A percentile compares a stretch with the other conserved stretches of the same genome.
These are phyloP conservation scores for Larimichthys crocea DNA, from an alignment of 2,113 vertebrate species.

Conservation along the genomic window DNA sequence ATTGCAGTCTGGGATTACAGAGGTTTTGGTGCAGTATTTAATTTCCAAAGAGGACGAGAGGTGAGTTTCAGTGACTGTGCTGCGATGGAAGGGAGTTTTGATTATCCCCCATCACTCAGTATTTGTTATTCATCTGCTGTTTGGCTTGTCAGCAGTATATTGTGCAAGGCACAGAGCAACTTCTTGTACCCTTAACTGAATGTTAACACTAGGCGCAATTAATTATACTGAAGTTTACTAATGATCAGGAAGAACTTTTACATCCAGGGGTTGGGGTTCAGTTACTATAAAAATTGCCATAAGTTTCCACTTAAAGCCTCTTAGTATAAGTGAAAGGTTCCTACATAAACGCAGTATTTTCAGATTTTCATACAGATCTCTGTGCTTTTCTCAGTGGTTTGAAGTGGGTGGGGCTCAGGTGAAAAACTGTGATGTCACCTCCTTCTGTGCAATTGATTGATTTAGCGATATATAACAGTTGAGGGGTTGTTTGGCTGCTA, in stretches of 20 bases:
- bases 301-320: too few species aligned
- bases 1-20: slow-evolving; percentile 42
- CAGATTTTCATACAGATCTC: too few species aligned
- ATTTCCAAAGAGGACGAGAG: slow-evolving; percentile 40
- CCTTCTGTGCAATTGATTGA: not conserved
- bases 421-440: not conserved
- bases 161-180: slow-evolving; percentile 7
- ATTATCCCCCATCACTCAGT: slow-evolving; percentile 33
- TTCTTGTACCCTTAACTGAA: slow-evolving; percentile 26
- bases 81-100: slow-evolving; percentile 26
- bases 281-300: not conserved
- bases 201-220: not conserved
- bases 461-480: not conserved
- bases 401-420: not conserved
- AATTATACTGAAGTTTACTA: slow-evolving; percentile 13
- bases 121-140: slow-evolving; percentile 8
- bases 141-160: slow-evolving; percentile 36
- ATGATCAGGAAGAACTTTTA: not conserved
- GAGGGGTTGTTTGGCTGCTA: not conserved
- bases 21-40: slow-evolving; percentile 36
- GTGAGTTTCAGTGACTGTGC: slow-evolving; percentile 1
- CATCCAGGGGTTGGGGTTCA: not conserved
- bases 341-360: not conserved
- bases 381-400: not conserved
- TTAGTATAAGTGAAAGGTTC: too few species aligned